These are phyloP conservation scores for Cyrtorhinus lividipennis DNA, from an alignment of 1,140 invertebrate genomes.

Conservation along the genomic window DNA sequence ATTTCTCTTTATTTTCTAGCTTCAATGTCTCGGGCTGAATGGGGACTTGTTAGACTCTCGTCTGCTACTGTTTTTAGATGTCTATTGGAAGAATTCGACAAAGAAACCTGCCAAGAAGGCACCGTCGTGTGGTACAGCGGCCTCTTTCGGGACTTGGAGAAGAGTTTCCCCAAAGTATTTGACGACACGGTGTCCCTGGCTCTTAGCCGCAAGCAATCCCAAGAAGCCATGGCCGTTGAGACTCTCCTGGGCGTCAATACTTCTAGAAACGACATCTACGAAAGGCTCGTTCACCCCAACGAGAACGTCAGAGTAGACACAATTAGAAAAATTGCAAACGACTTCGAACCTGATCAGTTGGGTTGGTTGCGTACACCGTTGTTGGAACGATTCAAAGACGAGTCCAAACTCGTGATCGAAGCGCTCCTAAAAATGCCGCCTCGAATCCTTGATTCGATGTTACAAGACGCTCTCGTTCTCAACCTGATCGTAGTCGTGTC, in stretches of 20 bases:
- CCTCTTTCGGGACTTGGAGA: constrained; percentile 39
- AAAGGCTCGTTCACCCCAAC: constrained; percentile 49
- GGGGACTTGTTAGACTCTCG: neutral
- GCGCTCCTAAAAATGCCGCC: constrained; percentile 26
- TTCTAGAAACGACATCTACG: constrained; percentile 37
- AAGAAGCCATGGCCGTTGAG: constrained; percentile 16
- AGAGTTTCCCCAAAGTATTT: constrained; percentile 47
- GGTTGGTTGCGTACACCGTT: constrained; percentile 36
- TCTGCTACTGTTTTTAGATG: constrained; percentile 12
- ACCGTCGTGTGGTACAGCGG: constrained; percentile 33
- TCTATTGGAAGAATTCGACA: constrained; percentile 27
- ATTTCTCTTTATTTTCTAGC: constrained; percentile 11
- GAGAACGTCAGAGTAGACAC: constrained; percentile 42
- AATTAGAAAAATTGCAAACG: constrained; percentile 38
- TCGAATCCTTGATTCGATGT: constrained; percentile 30
- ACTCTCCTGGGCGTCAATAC: constrained; percentile 27
- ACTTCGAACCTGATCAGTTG: constrained; percentile 33
- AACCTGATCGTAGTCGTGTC: constrained; percentile 27
- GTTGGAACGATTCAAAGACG: constrained; percentile 40
- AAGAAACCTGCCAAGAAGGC: constrained; percentile 16
- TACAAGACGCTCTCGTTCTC: constrained; percentile 26
- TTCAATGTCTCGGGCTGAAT: neutral
- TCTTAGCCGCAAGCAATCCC: neutral
- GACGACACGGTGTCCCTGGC: constrained; percentile 30
- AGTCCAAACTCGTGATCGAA: constrained; percentile 36